Evolutionary conservation across 2,113 vertebrate species (phyloP).

Genomic region (Thunnus thynnus): DNA sequence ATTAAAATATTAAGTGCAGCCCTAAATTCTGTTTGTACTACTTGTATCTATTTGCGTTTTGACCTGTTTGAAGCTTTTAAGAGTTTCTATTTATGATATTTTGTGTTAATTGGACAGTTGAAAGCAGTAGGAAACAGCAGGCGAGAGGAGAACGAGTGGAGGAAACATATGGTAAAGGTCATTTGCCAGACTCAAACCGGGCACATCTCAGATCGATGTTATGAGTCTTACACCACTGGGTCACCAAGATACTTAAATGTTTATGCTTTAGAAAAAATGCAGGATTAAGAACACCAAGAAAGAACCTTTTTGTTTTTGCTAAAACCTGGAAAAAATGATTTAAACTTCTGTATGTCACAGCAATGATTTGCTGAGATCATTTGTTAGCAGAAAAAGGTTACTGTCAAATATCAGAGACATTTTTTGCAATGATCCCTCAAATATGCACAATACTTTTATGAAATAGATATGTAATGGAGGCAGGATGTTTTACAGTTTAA

Average conservation of each 20-base stretch:
- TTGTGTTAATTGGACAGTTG: neutral
- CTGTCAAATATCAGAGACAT: neutral
- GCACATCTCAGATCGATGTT: neutral
- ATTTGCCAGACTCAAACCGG: neutral
- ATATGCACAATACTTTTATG: no score
- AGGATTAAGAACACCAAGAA: neutral
- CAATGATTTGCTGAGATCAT: neutral
- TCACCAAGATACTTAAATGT: neutral
- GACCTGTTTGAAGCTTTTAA: constrained; percentile 3
- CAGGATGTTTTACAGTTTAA: no score
- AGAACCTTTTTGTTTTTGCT: neutral
- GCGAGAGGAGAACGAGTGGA: neutral
- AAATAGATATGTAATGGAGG: no score
- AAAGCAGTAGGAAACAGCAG: constrained; percentile 28
- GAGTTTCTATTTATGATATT: constrained; percentile 9
- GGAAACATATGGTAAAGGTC: constrained; percentile 40
- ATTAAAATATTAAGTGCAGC: no score
- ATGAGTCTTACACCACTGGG: neutral
- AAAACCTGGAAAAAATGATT: neutral
- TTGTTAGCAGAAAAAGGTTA: neutral
- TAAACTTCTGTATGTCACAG: neutral
- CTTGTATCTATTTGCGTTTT: neutral
- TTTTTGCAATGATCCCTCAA: no score
- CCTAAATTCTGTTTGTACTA: no score
- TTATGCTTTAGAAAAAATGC: constrained; percentile 21